Base-by-base conservation (phyloP, 2,888 invertebrate genomes). In the Calameuta filiformis region DNA sequence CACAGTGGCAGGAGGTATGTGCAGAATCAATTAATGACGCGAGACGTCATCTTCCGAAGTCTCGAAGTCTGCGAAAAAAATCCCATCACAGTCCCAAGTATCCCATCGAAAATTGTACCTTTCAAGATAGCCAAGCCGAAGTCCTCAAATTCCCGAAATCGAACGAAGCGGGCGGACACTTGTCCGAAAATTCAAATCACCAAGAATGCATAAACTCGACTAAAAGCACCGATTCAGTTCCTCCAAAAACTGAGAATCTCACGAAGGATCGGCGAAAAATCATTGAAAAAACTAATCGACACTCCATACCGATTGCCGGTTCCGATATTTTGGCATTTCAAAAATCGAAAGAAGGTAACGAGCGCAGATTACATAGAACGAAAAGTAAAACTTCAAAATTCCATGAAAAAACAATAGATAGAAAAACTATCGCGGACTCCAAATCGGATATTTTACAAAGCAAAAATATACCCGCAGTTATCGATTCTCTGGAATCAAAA, bases 1-100 rank as follows among this genome's bases (percentile, higher is more conserved):
- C 95, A 82, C 93, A 94, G 79, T 97, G 97, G 97, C 93, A 92
- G 87, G 93, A 94, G 90, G 94, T 93, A 91, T 80, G 87, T 89
- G 68, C 71, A 15, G 71, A 77, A 73, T 68, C 68, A 76, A 15
- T 80, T 80, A 76, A 33, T 73, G 75, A 76, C 33, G 69, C 77
- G 56, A 56, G 56, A 56, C 56, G 23, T 23, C 56, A 56, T 56
- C 56, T 56, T 56, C 56, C 15, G 9, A 71, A 30, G 15, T 30
- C 71, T 71, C 71, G 33, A 71, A 31, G 31, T 71, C 31, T 15
- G 9, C 71, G 71, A 6, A 71, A 71, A 33, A 71, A 71, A 33
- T 23, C 56, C 9, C 23, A 56, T 15, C 56, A 56, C 23, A 15
- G 9, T 23, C 23, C 56, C 56, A 56, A 56, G 23, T 56, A 56